Evolutionary conservation across 1,140 invertebrate species (phyloP).

Genomic region (Papilio machaon): DNA sequence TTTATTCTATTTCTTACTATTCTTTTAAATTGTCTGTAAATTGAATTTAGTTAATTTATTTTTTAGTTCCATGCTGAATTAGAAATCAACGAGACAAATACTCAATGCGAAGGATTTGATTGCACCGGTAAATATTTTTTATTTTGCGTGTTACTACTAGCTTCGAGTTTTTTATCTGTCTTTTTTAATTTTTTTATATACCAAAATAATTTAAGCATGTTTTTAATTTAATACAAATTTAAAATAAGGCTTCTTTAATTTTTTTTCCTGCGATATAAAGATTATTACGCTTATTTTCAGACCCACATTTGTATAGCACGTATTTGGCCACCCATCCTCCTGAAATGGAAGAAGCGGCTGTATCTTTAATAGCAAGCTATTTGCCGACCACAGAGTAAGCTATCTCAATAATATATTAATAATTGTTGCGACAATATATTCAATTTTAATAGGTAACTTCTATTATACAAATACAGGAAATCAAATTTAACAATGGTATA

Average conservation of each 20-base stretch:
- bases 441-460: neutral
- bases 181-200: neutral
- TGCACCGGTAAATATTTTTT: conserved; percentile 52
- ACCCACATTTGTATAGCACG: conserved; percentile 83
- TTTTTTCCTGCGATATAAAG: neutral
- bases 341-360: conserved; percentile 85
- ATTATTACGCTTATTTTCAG: conserved; percentile 48
- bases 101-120: conserved; percentile 47
- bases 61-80: conserved; percentile 87
- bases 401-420: conserved; percentile 4
- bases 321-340: conserved; percentile 85
- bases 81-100: conserved; percentile 48
- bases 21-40: conserved; percentile 14
- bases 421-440: no score
- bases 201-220: neutral
- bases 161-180: neutral
- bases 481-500: conserved; percentile 3
- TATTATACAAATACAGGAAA: neutral
- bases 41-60: conserved; percentile 38
- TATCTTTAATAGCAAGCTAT: conserved; percentile 80
- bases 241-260: neutral
- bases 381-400: conserved; percentile 57
- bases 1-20: conserved; percentile 8
- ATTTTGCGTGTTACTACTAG: neutral
- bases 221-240: neutral